Conservation (phyloP, 2,113 vertebrate species). For the Calypte anna region DNA sequence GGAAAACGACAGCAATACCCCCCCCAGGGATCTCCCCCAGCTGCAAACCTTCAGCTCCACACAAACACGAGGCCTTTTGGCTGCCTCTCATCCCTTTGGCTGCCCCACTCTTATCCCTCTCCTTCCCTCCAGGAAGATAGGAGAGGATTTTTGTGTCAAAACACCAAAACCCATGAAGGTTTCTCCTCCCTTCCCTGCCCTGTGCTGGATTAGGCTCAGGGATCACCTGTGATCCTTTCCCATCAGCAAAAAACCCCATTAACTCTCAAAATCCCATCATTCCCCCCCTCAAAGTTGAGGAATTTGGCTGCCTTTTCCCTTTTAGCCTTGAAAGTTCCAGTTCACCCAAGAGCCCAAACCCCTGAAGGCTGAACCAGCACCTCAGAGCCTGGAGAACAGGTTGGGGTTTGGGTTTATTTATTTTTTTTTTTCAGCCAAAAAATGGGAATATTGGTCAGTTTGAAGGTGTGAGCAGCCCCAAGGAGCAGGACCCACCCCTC, state of each 20-base stretch:
- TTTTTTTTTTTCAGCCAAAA: neutral
- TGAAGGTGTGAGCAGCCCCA: neutral
- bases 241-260: accelerated
- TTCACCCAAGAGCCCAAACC: neutral
- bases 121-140: neutral
- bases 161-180: constrained; percentile 17
- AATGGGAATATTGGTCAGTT: neutral
- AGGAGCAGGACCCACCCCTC: neutral
- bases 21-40: neutral
- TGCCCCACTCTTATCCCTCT: neutral
- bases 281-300: neutral
- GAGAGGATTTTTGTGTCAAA: neutral
- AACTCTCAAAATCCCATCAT: neutral
- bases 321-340: neutral
- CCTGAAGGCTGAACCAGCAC: neutral
- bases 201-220: neutral
- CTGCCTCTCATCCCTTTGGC: neutral
- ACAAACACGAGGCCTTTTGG: neutral
- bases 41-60: neutral
- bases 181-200: neutral
- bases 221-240: neutral
- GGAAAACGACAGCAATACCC: constrained; percentile 21
- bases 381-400: neutral
- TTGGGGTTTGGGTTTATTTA: too few species aligned
- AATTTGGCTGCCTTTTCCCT: neutral